Conservation (phyloP, 2,113 vertebrate genomes). For the Hyla sarda region DNA sequence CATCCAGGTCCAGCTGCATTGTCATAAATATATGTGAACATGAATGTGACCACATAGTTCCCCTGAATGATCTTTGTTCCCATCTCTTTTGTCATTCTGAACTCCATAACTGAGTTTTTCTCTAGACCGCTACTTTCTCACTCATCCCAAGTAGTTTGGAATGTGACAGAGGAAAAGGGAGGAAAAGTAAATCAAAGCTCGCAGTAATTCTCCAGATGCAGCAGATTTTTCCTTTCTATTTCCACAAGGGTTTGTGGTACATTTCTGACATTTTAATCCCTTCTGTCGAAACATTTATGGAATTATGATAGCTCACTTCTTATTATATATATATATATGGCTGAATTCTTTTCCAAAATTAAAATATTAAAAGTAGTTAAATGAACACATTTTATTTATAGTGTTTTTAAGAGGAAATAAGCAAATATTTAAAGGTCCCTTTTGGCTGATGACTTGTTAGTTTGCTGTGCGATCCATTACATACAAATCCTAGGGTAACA, state of each 20-base stretch:
- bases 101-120: constrained; percentile 74
- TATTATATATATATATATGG: background rate
- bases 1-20: too few relatives aligned
- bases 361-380: background rate
- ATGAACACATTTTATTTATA: background rate
- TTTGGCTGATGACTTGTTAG: background rate
- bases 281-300: constrained; percentile 61
- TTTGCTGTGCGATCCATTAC: too few relatives aligned
- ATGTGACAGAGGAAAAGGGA: constrained; percentile 85
- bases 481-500: too few relatives aligned
- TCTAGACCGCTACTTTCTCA: constrained; percentile 78
- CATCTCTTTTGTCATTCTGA: constrained; percentile 81
- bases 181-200: constrained; percentile 83
- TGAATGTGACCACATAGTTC: constrained; percentile 13
- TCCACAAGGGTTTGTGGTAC: constrained; percentile 74
- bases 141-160: constrained; percentile 80
- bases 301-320: background rate
- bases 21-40: background rate
- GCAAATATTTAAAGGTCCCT: background rate
- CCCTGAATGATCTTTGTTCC: constrained; percentile 70
- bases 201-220: constrained; percentile 85
- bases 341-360: background rate
- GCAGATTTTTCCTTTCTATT: constrained; percentile 78
- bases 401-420: background rate
- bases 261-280: constrained; percentile 78